Evolutionary conservation across 2,797 vertebrate species (phyloP), one percentile per base, ranked within the genome.

Genomic region (Taeniopygia guttata): DNA sequence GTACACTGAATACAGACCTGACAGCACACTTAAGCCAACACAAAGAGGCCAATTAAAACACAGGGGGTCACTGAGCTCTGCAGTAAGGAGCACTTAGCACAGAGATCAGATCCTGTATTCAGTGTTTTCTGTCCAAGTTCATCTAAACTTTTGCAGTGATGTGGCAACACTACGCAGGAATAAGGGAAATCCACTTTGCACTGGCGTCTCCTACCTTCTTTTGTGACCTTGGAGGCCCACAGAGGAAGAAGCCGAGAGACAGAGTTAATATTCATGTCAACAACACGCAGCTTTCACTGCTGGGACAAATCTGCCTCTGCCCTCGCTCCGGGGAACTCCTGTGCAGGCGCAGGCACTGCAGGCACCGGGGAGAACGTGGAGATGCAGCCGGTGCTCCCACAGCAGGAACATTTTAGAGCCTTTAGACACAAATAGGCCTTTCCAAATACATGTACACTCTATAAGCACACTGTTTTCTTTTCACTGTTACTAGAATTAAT

Each of bases 51-150:
- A 87, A 49, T 76, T 84, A 90, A 79, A 90, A 87, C 55, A 76
- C 55, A 76, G 36, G 25, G 63, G 80, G 84, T 95, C 90, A 85
- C 68, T 83, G 79, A 87, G 79, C 55, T 82, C 94, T 73, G 32
- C 32, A 32, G 34, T 18, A 81, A 92, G 88, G 38, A 86, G 46
- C 10, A 5, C 90, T 86, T 32, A 84, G 38, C 46, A 66, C 56
- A 75, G 38, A 77, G 43, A 48, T 73, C 54, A 40, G 66, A 66
- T 38, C 62, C 60, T 16, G 19, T 43, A 58, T 22, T 66, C 60
- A 42, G 58, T 27, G 80, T 40, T 40, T 89, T 36, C 69, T 87
- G 75, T 30, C 80, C n/a, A 76, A 76, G 51, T 69, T 66, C 16
- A 63, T 76, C 66, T 77, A 52, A 56, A 89, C 43, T 81, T 91